These are phyloP conservation scores for Stenodera caucasica DNA, from an alignment of 2,888 invertebrate species.

Conservation along the genomic window DNA sequence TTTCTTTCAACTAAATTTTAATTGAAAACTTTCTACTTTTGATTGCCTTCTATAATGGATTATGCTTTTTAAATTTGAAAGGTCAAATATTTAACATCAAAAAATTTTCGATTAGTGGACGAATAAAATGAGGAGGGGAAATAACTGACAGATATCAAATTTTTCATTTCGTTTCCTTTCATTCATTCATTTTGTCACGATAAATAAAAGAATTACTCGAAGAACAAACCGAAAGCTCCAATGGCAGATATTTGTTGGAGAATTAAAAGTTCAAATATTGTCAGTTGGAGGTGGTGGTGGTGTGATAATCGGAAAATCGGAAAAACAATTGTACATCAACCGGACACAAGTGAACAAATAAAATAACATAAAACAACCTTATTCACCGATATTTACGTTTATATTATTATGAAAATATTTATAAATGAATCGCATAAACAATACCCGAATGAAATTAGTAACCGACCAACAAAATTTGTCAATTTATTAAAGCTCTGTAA, in stretches of 20 bases:
- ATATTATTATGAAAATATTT: conserved; percentile 10
- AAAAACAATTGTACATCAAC: conserved; percentile 16
- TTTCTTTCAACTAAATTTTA: conserved; percentile 29
- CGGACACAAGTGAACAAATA: conserved; percentile 35
- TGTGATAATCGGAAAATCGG: conserved; percentile 37
- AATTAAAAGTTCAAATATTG: conserved; percentile 47
- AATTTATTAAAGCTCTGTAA: conserved; percentile 7
- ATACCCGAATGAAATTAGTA: conserved; percentile 4
- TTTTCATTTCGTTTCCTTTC: conserved; percentile 48
- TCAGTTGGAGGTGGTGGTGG: conserved; percentile 42
- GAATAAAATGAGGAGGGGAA: no score
- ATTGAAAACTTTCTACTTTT: conserved; percentile 33
- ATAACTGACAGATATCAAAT: conserved; percentile 40
- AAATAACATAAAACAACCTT: conserved; percentile 22
- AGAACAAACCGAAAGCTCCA: conserved; percentile 44
- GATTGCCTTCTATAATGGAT: conserved; percentile 32
- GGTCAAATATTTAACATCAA: conserved; percentile 48
- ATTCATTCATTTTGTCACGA: conserved; percentile 45
- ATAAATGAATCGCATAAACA: not conserved
- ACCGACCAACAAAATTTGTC: conserved; percentile 4
- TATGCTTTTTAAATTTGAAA: conserved; percentile 31
- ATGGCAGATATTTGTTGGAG: conserved; percentile 44
- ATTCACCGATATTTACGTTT: not conserved
- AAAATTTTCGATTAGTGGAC: no score
- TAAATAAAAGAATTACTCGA: conserved; percentile 45